Conservation (phyloP, 2,888 invertebrate species). For the Heliconius ethilla region DNA sequence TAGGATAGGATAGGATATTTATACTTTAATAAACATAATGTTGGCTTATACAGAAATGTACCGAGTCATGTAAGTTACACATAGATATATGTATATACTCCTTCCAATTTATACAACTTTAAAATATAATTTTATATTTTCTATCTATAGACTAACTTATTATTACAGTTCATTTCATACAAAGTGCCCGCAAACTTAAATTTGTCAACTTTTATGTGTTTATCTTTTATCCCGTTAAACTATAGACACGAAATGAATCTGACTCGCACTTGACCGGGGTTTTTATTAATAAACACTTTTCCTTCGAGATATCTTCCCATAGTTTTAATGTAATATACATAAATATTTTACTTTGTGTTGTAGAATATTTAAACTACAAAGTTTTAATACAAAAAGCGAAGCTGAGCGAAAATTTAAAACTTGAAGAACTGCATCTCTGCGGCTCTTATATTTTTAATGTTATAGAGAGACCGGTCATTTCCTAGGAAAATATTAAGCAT, state of each 20-base stretch:
- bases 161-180: no score
- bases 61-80: background rate
- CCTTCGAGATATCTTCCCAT: background rate
- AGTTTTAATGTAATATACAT: slow-evolving; percentile 18
- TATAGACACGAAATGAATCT: background rate
- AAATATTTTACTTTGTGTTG: slow-evolving; percentile 21
- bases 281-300: background rate
- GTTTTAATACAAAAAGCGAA: slow-evolving; percentile 30
- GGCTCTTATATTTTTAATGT: slow-evolving; percentile 34
- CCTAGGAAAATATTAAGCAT: slow-evolving; percentile 18
- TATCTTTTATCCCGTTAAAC: no score
- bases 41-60: background rate
- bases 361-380: slow-evolving; percentile 21
- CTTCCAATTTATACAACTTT: background rate
- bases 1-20: no score
- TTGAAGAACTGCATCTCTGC: slow-evolving; percentile 37
- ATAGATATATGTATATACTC: background rate
- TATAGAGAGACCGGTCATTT: slow-evolving; percentile 25
- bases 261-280: background rate
- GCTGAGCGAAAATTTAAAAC: slow-evolving; percentile 33
- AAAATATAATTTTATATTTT: no score
- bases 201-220: no score
- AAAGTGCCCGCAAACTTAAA: no score
- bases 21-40: background rate
- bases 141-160: no score